phyloP scores from a whole-genome alignment of 2,797 vertebrate species.

The Lerista edwardsae region DNA sequence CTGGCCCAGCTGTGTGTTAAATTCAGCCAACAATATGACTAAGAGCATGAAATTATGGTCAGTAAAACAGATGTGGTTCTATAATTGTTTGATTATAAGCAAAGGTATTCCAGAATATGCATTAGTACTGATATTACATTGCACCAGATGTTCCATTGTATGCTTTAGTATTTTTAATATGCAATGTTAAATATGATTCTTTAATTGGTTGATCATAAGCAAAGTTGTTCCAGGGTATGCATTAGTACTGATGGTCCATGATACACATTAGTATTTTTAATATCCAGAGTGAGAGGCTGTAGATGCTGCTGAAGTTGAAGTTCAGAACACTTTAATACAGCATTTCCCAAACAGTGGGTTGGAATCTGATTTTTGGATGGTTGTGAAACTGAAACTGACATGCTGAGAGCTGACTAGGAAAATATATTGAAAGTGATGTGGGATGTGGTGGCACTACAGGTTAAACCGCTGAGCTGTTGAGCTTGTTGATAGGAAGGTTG shows the following conservation, averaged over 20 bases:
- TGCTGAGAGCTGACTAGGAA: too few species aligned
- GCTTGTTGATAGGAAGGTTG: too few species aligned
- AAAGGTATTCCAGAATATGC: slow-evolving; percentile 15
- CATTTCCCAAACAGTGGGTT: neutral
- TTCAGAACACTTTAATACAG: neutral
- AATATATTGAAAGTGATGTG: too few species aligned
- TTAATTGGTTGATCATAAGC: slow-evolving; percentile 20
- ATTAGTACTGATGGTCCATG: too few species aligned
- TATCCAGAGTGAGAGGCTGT: neutral
- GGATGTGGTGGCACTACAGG: too few species aligned
- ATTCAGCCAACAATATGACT: slow-evolving; percentile 21
- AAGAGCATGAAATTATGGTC: neutral
- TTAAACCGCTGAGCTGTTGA: too few species aligned
- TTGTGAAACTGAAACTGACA: too few species aligned
- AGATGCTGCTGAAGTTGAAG: neutral
- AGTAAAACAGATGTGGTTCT: slow-evolving; percentile 13
- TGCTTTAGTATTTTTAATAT: too few species aligned
- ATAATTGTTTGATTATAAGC: slow-evolving; percentile 19
- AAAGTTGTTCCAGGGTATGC: slow-evolving; percentile 16
- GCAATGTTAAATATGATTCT: neutral
- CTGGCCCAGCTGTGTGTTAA: slow-evolving; percentile 13
- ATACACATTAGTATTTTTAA: neutral
- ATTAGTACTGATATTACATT: too few species aligned
- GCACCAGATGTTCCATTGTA: too few species aligned
- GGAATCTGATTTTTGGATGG: too few species aligned